Evolutionary conservation across 2,113 vertebrate species (phyloP).

Genomic region (Macrotus californicus): DNA sequence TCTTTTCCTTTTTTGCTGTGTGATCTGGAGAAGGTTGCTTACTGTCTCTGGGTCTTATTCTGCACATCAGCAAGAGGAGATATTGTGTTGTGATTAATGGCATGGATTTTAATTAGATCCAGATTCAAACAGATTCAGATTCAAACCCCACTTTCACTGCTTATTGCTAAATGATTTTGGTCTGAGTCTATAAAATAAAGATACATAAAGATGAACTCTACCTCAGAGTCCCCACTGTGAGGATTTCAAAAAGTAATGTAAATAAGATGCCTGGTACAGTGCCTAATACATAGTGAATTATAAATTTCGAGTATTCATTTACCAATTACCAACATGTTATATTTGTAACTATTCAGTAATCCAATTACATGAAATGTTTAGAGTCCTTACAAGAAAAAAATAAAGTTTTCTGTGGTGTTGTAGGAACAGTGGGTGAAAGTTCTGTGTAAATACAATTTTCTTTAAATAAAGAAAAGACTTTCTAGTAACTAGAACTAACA

Average conservation of each 20-base stretch:
- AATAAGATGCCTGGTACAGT: background rate
- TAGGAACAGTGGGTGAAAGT: background rate
- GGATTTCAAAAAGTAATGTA: background rate
- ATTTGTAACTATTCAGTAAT: background rate
- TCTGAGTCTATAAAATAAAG: background rate
- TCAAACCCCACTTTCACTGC: background rate
- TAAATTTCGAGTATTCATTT: background rate
- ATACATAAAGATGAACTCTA: background rate
- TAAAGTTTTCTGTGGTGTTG: background rate
- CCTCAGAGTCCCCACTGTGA: background rate
- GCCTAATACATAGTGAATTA: background rate
- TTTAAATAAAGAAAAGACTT: conserved; percentile 16
- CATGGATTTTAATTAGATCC: background rate
- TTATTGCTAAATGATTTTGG: background rate
- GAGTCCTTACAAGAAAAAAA: background rate
- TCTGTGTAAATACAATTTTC: background rate
- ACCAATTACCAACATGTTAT: background rate
- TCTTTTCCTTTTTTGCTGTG: background rate
- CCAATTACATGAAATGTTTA: background rate
- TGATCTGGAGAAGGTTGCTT: background rate
- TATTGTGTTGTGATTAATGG: background rate
- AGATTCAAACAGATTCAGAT: background rate
- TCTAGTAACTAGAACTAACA: background rate
- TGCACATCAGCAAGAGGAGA: background rate
- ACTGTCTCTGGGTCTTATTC: background rate